Percentiles rank a stretch among this genome's conserved stretches.
Evolutionary conservation across 2,888 invertebrate species (phyloP).

Genomic region (Protophormia terraenovae): DNA sequence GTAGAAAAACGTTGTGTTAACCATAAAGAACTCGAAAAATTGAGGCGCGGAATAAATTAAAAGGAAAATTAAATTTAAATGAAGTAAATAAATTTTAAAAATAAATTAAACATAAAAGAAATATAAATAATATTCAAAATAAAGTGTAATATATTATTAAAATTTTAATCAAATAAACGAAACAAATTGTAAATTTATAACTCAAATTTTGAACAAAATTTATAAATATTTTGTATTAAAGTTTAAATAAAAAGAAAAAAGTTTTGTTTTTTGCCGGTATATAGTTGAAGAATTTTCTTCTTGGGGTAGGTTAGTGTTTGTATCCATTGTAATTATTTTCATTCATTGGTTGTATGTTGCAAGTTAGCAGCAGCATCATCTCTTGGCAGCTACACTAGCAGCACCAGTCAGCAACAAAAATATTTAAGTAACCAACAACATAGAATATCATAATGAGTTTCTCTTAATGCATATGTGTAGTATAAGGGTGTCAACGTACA

Average conservation of each 20-base stretch:
- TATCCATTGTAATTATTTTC: background rate
- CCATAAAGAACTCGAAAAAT: conserved; percentile 31
- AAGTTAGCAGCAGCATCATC: conserved; percentile 40
- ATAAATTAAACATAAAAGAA: background rate
- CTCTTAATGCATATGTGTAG: conserved; percentile 7
- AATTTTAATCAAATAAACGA: too few species aligned
- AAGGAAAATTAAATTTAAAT: conserved; percentile 7
- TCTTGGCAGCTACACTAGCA: conserved; percentile 36
- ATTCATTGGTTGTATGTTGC: conserved; percentile 40
- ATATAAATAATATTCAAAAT: too few species aligned
- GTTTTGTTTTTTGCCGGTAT: conserved; percentile 43
- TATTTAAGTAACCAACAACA: conserved; percentile 32
- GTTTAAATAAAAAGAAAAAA: background rate
- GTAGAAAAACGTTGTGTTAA: conserved; percentile 40
- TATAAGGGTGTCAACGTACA: conserved; percentile 65
- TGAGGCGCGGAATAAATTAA: conserved; percentile 30
- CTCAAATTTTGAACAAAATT: background rate
- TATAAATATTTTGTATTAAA: background rate
- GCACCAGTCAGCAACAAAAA: too few species aligned
- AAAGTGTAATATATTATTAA: too few species aligned
- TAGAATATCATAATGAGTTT: conserved; percentile 35
- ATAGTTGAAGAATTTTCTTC: conserved; percentile 39
- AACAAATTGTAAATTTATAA: background rate
- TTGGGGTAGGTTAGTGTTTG: conserved; percentile 64
- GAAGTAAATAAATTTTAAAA: background rate